phyloP scores from a whole-genome alignment of 2,888 invertebrate species.

The Cynaeus angustus region DNA sequence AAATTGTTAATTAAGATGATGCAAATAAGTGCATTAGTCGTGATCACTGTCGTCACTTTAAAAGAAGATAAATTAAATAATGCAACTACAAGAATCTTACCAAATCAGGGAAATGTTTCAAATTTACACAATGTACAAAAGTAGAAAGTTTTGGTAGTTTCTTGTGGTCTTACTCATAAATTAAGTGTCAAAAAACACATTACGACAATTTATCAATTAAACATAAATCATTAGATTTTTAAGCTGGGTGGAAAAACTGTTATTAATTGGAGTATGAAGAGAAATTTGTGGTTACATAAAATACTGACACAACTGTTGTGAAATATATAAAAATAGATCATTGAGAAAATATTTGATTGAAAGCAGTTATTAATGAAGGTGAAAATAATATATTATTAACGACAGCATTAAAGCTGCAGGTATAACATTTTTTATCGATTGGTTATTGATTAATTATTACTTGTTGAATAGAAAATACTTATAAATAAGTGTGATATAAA shows the following conservation, averaged over 20 bases:
- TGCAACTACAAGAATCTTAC: too few relatives aligned
- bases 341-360: neutral
- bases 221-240: conserved; percentile 3
- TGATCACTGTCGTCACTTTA: too few relatives aligned
- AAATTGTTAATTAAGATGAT: conserved; percentile 19
- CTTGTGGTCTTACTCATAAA: too few relatives aligned
- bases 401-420: too few relatives aligned
- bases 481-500: too few relatives aligned
- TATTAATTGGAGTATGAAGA: conserved; percentile 12
- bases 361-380: too few relatives aligned
- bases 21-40: too few relatives aligned
- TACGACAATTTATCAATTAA: conserved; percentile 14
- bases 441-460: too few relatives aligned
- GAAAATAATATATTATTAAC: too few relatives aligned
- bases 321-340: neutral
- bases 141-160: conserved; percentile 11
- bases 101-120: neutral
- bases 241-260: conserved; percentile 4
- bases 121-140: neutral
- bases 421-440: too few relatives aligned
- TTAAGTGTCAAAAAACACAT: conserved; percentile 5
- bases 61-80: too few relatives aligned
- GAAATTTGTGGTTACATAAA: conserved; percentile 16
- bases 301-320: conserved; percentile 1
- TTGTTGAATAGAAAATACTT: too few relatives aligned